phyloP scores from a whole-genome alignment of 2,797 vertebrate species.

The Mustela erminea region DNA sequence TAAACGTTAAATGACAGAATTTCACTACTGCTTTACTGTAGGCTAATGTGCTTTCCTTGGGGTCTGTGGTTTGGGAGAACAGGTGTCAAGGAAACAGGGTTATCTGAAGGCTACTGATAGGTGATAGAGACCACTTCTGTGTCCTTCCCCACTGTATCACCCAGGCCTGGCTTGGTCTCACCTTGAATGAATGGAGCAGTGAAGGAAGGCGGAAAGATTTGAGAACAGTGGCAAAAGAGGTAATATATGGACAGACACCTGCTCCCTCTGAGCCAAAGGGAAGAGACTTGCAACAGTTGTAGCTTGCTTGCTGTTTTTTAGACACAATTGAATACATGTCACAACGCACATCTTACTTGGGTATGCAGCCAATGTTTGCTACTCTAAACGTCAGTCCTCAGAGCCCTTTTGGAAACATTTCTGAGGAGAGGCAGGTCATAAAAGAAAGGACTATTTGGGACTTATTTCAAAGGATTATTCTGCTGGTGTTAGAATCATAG shows the following conservation, averaged over 20 bases:
- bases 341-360: neutral
- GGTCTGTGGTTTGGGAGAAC: neutral
- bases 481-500: neutral
- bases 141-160: neutral
- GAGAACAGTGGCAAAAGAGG: neutral
- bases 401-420: neutral
- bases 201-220: neutral
- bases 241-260: neutral
- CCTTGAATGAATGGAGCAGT: neutral
- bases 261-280: neutral
- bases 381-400: neutral
- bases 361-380: neutral
- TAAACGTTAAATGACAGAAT: neutral
- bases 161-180: neutral
- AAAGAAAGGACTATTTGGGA: neutral
- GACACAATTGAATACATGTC: neutral
- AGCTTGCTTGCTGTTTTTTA: neutral
- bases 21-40: neutral
- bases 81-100: neutral
- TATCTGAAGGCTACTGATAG: neutral
- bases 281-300: neutral
- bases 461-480: neutral
- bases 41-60: neutral
- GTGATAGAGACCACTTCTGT: neutral
- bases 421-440: neutral